These are phyloP conservation scores for Alfaro cultratus DNA, from an alignment of 2,797 vertebrate species.

Conservation along the genomic window DNA sequence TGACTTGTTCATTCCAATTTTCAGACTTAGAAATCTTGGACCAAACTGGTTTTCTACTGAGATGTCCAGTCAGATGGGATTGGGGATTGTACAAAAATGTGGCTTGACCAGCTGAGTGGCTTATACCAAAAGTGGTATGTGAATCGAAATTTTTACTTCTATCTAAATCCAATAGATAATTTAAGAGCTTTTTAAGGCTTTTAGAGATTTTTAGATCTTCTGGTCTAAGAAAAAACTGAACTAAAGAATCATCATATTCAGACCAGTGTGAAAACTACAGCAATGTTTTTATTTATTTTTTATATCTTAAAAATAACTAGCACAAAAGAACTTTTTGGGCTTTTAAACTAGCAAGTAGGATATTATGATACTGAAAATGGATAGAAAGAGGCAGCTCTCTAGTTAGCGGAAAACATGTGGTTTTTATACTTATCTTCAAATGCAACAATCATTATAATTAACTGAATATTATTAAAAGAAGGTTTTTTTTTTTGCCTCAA, in stretches of 20 bases:
- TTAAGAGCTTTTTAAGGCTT: background rate
- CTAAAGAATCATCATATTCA: background rate
- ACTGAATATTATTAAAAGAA: background rate
- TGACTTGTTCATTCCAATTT: background rate
- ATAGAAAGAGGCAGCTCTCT: background rate
- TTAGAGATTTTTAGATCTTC: background rate
- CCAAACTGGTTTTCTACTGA: background rate
- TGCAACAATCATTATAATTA: background rate
- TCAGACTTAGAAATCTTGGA: background rate
- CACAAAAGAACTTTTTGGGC: background rate
- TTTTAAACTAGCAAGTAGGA: background rate
- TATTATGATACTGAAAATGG: background rate
- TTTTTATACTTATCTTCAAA: background rate
- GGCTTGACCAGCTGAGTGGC: background rate
- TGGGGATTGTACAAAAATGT: background rate
- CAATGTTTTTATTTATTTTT: background rate
- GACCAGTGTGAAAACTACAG: background rate
- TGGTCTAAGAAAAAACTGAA: background rate
- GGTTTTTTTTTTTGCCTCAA: background rate
- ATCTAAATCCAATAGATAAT: background rate
- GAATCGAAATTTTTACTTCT: background rate
- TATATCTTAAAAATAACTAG: background rate
- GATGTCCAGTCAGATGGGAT: background rate
- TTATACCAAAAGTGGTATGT: background rate
- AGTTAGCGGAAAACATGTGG: background rate